These are phyloP conservation scores for Atherinosoma microstoma DNA, from an alignment of 2,797 vertebrate species.

Conservation along the genomic window DNA sequence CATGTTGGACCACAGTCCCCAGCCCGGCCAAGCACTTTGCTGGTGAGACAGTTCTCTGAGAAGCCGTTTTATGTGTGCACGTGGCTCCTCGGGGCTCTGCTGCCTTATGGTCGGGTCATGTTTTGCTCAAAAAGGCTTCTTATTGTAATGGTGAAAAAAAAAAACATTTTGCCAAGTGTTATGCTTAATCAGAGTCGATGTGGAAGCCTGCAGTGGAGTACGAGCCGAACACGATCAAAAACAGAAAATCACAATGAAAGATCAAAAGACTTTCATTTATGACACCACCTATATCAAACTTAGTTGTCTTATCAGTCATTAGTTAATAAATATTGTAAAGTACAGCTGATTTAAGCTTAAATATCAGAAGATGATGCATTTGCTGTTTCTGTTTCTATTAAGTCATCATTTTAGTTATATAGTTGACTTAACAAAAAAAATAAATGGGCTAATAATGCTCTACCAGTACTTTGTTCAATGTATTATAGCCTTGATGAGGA, in stretches of 20 bases:
- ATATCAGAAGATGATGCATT: too few species aligned
- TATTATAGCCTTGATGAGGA: too few species aligned
- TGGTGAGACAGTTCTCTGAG: conserved; percentile 24
- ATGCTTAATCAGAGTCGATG: conserved; percentile 40
- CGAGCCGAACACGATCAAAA: neutral
- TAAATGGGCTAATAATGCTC: too few species aligned
- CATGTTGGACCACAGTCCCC: conserved; percentile 9
- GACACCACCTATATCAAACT: neutral
- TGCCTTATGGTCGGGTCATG: conserved; percentile 61
- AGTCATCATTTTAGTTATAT: too few species aligned
- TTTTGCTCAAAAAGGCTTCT: conserved; percentile 44
- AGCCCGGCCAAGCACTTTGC: neutral
- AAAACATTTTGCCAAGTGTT: conserved; percentile 29
- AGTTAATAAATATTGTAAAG: too few species aligned
- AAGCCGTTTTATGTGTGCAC: conserved; percentile 10
- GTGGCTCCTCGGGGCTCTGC: conserved; percentile 12
- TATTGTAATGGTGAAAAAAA: conserved; percentile 42
- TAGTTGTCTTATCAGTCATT: too few species aligned
- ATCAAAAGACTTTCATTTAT: neutral
- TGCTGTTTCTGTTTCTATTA: too few species aligned
- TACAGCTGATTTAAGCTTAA: too few species aligned
- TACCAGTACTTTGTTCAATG: too few species aligned
- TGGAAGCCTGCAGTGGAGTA: conserved; percentile 1
- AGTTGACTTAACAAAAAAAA: too few species aligned
- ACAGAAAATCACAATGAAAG: neutral